Evolutionary conservation across 2,888 invertebrate genomes (phyloP), one percentile per base, ranked within the genome.

Genomic region (Tinea semifulvella): DNA sequence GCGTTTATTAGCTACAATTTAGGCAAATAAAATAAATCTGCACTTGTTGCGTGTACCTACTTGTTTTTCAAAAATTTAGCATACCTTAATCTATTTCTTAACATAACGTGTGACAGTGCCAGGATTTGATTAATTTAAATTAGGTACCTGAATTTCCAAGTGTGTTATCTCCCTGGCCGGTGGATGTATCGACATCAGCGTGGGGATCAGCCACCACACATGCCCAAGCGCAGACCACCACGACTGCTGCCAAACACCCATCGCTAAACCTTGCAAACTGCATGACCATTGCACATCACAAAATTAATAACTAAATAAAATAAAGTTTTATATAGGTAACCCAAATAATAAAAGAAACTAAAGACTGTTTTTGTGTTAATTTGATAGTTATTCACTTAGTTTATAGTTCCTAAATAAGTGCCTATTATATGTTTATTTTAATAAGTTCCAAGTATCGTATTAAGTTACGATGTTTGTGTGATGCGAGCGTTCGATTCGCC

Each of bases 221-320:
- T 60, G 76, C 76, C 57, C 53, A 51, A 55, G 59, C 57, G 56
- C 55, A 54, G 49, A 50, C 53, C 52, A 27, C 49, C 47, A 40
- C 40, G 22, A 14, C 45, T n/a, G 39, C 17, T 31, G 31, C 31
- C 14, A 31, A n/a, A 36, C 40, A 13, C 25, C 42, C 22, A 18
- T 13, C 25, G 14, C 42, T 28, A 27, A 18, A 20, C 20, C 38
- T 19, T 38, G 4, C 40, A 40, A n/a, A 44, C 47, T 46, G 14
- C 50, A 55, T 56, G 52, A 68, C 76, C 76, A 79, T 80, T 63
- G 69, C 79, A 80, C 79, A 77, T 79, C 75, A 77, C 79, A n/a
- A n/a, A n/a, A n/a, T n/a, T n/a, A n/a, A n/a, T n/a, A n/a, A n/a
- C n/a, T n/a, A n/a, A n/a, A n/a, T n/a, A n/a, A n/a, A n/a, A n/a